These are phyloP conservation scores for Ecdyonurus torrentis DNA, from an alignment of 2,888 invertebrate species.

Conservation along the genomic window DNA sequence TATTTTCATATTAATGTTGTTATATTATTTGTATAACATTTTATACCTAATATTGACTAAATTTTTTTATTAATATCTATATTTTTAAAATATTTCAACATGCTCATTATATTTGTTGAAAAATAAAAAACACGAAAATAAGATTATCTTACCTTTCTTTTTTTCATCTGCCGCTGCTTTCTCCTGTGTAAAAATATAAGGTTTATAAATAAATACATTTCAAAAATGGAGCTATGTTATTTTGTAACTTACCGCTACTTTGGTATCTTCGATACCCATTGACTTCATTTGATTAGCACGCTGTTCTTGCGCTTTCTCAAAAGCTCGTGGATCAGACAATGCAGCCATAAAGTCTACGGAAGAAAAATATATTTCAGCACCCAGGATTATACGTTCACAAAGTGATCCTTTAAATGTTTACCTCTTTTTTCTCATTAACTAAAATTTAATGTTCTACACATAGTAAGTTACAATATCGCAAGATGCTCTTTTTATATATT, in stretches of 20 bases:
- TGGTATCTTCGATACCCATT: conserved; percentile 76
- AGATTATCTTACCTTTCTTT: conserved; percentile 40
- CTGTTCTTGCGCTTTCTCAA: conserved; percentile 73
- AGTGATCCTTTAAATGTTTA: background rate
- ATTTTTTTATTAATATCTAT: too few species aligned
- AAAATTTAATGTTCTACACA: too few species aligned
- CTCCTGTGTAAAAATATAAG: background rate
- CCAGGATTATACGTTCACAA: too few species aligned
- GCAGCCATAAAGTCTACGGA: conserved; percentile 94
- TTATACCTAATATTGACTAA: too few species aligned
- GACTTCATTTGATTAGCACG: conserved; percentile 86
- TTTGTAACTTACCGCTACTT: background rate
- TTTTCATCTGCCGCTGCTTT: conserved; percentile 4
- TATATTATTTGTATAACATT: too few species aligned
- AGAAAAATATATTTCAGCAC: background rate
- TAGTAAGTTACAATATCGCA: too few species aligned
- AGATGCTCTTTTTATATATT: too few species aligned
- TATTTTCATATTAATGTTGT: too few species aligned
- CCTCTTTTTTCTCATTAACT: background rate
- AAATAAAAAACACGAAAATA: too few species aligned
- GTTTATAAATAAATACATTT: background rate
- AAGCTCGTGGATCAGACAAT: conserved; percentile 83
- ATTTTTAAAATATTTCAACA: too few species aligned
- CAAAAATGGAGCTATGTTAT: background rate
- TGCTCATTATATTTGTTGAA: too few species aligned